These are phyloP conservation scores for Manis javanica DNA, from an alignment of 2,797 vertebrate genomes.

Conservation along the genomic window DNA sequence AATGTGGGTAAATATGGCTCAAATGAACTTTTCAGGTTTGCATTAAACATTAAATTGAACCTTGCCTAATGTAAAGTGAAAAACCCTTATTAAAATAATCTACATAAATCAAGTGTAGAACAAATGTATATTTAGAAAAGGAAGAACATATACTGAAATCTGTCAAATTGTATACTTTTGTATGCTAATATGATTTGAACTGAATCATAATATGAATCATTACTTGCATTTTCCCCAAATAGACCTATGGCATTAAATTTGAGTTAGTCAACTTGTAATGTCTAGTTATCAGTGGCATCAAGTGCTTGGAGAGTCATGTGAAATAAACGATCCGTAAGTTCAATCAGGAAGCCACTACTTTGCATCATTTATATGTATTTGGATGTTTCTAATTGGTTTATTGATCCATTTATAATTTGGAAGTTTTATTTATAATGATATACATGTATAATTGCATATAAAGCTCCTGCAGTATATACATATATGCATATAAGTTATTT, in stretches of 20 bases:
- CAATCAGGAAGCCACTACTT: background rate
- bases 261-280: background rate
- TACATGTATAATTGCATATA: background rate
- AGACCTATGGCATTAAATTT: background rate
- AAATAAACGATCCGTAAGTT: background rate
- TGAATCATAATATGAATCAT: background rate
- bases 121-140: background rate
- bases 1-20: background rate
- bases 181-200: background rate
- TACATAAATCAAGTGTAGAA: background rate
- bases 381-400: background rate
- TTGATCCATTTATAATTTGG: background rate
- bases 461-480: background rate
- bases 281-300: background rate
- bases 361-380: background rate
- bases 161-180: background rate
- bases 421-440: background rate
- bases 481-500: background rate
- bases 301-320: background rate
- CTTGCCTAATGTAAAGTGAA: background rate
- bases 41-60: background rate
- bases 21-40: background rate
- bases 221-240: background rate
- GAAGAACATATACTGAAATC: background rate
- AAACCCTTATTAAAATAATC: background rate